Evolutionary conservation across 1,140 invertebrate species (phyloP).

Genomic region (Drosophila kepulauana): DNA sequence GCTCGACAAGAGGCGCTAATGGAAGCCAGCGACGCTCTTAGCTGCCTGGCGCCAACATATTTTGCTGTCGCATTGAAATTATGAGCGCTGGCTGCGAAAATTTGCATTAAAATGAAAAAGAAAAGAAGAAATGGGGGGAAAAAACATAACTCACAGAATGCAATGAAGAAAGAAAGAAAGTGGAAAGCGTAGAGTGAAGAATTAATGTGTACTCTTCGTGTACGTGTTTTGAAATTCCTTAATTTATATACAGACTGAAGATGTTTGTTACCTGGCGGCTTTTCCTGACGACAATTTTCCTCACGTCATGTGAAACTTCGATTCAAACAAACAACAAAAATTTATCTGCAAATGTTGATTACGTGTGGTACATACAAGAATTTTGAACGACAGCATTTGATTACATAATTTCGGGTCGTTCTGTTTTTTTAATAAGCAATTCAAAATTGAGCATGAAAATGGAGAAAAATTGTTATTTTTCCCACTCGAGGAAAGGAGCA

Average conservation of each 20-base stretch:
- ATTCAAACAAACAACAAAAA: not conserved
- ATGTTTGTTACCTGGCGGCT: slow-evolving; percentile 58
- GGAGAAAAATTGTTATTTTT: slow-evolving; percentile 17
- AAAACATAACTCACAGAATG: slow-evolving; percentile 37
- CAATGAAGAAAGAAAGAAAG: slow-evolving; percentile 43
- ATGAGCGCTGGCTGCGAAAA: slow-evolving; percentile 69
- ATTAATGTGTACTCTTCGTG: slow-evolving; percentile 65
- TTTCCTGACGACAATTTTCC: slow-evolving; percentile 62
- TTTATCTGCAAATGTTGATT: slow-evolving; percentile 20
- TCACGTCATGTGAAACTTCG: slow-evolving; percentile 68
- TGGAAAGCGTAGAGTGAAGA: slow-evolving; percentile 54
- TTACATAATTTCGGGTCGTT: slow-evolving; percentile 57
- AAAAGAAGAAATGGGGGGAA: not conserved
- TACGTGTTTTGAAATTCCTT: slow-evolving; percentile 67
- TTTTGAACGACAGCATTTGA: slow-evolving; percentile 54
- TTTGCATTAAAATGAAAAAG: slow-evolving; percentile 61
- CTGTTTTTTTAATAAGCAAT: slow-evolving; percentile 43
- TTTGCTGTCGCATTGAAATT: slow-evolving; percentile 77
- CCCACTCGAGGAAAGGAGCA: slow-evolving; percentile 35
- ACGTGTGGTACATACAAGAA: slow-evolving; percentile 44
- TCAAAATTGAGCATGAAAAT: slow-evolving; percentile 6
- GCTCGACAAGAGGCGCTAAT: slow-evolving; percentile 45
- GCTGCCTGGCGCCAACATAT: slow-evolving; percentile 75
- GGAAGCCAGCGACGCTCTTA: slow-evolving; percentile 48
- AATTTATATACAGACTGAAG: slow-evolving; percentile 49